Evolutionary conservation across 2,888 invertebrate species (phyloP).

Genomic region (Philhelius pedissequus): DNA sequence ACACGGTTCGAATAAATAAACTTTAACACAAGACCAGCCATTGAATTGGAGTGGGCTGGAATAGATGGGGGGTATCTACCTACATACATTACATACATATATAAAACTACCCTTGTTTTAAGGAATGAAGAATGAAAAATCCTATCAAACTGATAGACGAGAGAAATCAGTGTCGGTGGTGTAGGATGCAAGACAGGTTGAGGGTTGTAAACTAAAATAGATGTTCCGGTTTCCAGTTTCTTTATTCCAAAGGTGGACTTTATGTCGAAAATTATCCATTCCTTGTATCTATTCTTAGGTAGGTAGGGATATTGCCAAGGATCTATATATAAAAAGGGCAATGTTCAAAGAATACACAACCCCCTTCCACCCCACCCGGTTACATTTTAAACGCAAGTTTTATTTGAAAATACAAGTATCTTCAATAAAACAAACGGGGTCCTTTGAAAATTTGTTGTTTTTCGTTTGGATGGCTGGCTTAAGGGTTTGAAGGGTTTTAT

Average conservation of each 20-base stretch:
- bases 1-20: conserved; percentile 68
- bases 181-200: no score
- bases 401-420: conserved; percentile 57
- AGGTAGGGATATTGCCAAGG: conserved; percentile 54
- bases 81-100: conserved; percentile 5
- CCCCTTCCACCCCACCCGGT: no score
- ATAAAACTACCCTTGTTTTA: conserved; percentile 13
- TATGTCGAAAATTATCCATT: conserved; percentile 62
- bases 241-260: conserved; percentile 67
- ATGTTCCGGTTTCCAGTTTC: conserved; percentile 68
- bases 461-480: background rate
- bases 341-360: background rate
- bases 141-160: conserved; percentile 1
- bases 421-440: conserved; percentile 54
- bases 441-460: conserved; percentile 54
- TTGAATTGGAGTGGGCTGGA: background rate
- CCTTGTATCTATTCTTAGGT: no score
- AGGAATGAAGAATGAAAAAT: conserved; percentile 56
- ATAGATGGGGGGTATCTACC: background rate
- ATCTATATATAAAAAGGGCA: background rate
- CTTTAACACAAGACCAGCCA: conserved; percentile 32
- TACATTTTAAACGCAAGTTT: conserved; percentile 1
- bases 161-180: background rate
- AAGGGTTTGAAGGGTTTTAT: background rate
- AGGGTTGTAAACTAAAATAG: conserved; percentile 66